Conservation (phyloP, 2,888 invertebrate species). For the Stenchaetothrips biformis region DNA sequence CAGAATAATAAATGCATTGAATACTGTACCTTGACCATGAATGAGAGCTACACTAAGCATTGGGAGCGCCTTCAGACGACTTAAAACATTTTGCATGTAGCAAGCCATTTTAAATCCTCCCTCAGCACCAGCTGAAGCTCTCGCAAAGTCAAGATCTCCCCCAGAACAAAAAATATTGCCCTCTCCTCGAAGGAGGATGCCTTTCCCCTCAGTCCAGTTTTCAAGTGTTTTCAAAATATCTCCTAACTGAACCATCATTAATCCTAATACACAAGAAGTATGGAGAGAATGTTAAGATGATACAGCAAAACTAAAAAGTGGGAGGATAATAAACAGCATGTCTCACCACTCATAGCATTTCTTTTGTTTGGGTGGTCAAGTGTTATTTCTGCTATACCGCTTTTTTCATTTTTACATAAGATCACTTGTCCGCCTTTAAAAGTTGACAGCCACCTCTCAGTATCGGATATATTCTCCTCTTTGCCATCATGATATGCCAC, state of each 20-base stretch:
- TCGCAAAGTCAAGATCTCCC: slow-evolving; percentile 48
- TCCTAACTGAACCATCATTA: slow-evolving; percentile 52
- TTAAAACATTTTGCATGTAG: slow-evolving; percentile 48
- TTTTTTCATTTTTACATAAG: slow-evolving; percentile 43
- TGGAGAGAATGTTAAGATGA: slow-evolving; percentile 20
- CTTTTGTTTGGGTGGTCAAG: slow-evolving; percentile 46
- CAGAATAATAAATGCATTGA: not conserved
- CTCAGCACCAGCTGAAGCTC: slow-evolving; percentile 41
- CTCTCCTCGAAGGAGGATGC: slow-evolving; percentile 47
- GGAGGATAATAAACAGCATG: not conserved
- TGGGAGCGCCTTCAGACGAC: slow-evolving; percentile 46
- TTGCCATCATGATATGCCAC: not conserved
- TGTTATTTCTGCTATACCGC: slow-evolving; percentile 47
- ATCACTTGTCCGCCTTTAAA: slow-evolving; percentile 41
- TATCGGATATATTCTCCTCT: slow-evolving; percentile 29
- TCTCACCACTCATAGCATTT: slow-evolving; percentile 50
- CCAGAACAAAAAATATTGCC: slow-evolving; percentile 53
- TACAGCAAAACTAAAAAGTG: not conserved
- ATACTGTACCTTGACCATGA: slow-evolving; percentile 43
- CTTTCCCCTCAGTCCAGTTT: slow-evolving; percentile 47
- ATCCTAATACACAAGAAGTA: slow-evolving; percentile 43
- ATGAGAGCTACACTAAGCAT: slow-evolving; percentile 50
- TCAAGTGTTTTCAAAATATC: slow-evolving; percentile 47
- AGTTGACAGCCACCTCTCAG: slow-evolving; percentile 36
- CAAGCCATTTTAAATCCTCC: slow-evolving; percentile 46